Base-by-base conservation (phyloP, 2,797 vertebrate species). In the Sternarchorhynchus goeldii region DNA sequence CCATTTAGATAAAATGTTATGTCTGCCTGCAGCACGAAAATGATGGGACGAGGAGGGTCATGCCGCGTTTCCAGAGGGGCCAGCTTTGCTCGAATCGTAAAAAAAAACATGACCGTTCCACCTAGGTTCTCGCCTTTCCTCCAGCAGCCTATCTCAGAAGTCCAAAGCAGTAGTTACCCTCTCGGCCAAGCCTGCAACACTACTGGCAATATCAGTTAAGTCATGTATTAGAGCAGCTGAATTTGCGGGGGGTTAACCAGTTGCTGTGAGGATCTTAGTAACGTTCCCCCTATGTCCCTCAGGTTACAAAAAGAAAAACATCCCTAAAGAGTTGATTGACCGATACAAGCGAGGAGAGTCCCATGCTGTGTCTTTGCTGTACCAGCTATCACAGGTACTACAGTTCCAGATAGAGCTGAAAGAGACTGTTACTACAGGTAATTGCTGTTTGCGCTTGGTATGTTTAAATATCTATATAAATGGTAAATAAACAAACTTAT, bases 401-500 rank as follows among this genome's bases (percentile, higher is more conserved):
- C 83, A 88, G 14, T 89, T 94, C 79, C 89, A 93, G 0, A 85
- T 99, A 81, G 93, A 96, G 68, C 72, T 98, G 3, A 98, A 96
- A 84, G 97, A 99, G 90, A 98, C 96, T 0, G 87, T 92, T 8
- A 92, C 94, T 6, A 73, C 91, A 83, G 91, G 94, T 93, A 82
- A 78, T 32, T 67, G 0, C 7, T 29, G 20, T 36, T 2, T 55
- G 17, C 17, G 7, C n/a, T 55, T 6, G 6, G 4, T 31, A 36
- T 31, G 6, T 56, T 12, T 3, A 50, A 14, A 50, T 50, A 50
- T 50, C 14, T 50, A 50, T 50, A 50, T 50, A 50, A 12, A 12
- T 10, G 3, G 14, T 12, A 50, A 12, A 14, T 12, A 50, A 50
- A 14, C 6, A 12, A 8, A 41, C 5, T 41, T 3, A 41, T n/a